Conservation (phyloP, 2,797 vertebrate genomes). For the Macropodus opercularis region DNA sequence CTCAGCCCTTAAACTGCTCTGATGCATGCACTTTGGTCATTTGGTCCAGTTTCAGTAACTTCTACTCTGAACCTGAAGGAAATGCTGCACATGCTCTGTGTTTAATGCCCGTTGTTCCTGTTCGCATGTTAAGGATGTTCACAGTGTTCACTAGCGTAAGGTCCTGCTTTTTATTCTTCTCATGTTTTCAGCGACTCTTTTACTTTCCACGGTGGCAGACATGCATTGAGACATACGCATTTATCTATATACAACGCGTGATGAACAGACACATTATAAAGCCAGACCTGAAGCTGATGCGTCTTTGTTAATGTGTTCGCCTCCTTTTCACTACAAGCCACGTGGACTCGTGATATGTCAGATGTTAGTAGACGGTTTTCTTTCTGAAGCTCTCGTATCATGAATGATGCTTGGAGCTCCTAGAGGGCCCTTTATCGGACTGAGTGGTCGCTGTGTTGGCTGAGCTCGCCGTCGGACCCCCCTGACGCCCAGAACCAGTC, state of each 20-base stretch:
- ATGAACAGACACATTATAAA: conserved; percentile 55
- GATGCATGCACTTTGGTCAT: conserved; percentile 37
- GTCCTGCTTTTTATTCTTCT: conserved; percentile 68
- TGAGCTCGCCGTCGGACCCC: conserved; percentile 50
- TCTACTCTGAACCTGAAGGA: neutral
- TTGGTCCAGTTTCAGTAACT: conserved; percentile 29
- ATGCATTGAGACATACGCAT: conserved; percentile 76
- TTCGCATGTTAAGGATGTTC: conserved; percentile 63
- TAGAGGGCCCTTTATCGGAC: conserved; percentile 66
- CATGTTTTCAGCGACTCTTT: conserved; percentile 48
- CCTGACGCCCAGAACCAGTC: conserved; percentile 50
- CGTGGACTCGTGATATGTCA: conserved; percentile 61
- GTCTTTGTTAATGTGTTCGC: conserved; percentile 57
- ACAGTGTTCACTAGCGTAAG: conserved; percentile 80
- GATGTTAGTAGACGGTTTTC: conserved; percentile 74
- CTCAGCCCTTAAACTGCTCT: conserved; percentile 70
- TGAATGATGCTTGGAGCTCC: conserved; percentile 78
- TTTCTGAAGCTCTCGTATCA: conserved; percentile 47
- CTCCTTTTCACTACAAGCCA: conserved; percentile 41
- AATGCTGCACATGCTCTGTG: conserved; percentile 1
- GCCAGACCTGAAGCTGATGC: conserved; percentile 63
- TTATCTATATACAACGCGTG: conserved; percentile 59
- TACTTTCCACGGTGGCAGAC: conserved; percentile 67
- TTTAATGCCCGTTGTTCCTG: conserved; percentile 45
- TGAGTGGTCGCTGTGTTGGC: conserved; percentile 35